Conservation (phyloP, 2,888 invertebrate genomes). For the Melieria omissa region DNA sequence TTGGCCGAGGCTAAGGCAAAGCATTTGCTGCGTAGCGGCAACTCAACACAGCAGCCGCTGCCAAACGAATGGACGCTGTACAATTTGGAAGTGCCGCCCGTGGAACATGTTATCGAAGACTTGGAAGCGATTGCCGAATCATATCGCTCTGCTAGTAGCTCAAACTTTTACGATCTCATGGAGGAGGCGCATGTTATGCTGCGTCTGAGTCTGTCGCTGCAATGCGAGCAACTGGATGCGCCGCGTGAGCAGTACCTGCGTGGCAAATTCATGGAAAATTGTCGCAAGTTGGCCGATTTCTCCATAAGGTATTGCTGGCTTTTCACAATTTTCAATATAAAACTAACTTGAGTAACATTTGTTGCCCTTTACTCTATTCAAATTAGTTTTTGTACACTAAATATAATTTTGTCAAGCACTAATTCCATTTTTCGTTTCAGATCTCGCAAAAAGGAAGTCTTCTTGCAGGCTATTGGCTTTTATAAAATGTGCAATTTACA, state of each 20-base stretch:
- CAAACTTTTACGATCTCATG: constrained; percentile 78
- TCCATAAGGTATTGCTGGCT: constrained; percentile 56
- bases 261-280: constrained; percentile 58
- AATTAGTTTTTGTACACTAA: neutral
- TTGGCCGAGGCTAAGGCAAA: constrained; percentile 62
- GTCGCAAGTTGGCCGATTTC: constrained; percentile 63
- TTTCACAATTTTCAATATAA: neutral
- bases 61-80: constrained; percentile 77
- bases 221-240: constrained; percentile 52
- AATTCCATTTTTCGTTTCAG: constrained; percentile 44
- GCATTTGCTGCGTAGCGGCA: constrained; percentile 54
- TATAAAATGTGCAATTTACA: constrained; percentile 65
- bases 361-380: neutral
- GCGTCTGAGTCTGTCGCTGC: constrained; percentile 62
- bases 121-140: constrained; percentile 76
- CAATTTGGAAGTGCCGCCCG: constrained; percentile 74
- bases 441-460: constrained; percentile 63
- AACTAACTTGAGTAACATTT: constrained; percentile 1
- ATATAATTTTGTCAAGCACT: neutral
- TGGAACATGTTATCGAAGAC: constrained; percentile 76
- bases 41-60: constrained; percentile 46
- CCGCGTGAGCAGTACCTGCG: constrained; percentile 55
- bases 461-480: constrained; percentile 64
- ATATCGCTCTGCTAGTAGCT: constrained; percentile 73
- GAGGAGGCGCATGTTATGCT: constrained; percentile 79